Base-by-base conservation (phyloP, 2,888 invertebrate genomes). In the Rhynchonema sp. region DNA sequence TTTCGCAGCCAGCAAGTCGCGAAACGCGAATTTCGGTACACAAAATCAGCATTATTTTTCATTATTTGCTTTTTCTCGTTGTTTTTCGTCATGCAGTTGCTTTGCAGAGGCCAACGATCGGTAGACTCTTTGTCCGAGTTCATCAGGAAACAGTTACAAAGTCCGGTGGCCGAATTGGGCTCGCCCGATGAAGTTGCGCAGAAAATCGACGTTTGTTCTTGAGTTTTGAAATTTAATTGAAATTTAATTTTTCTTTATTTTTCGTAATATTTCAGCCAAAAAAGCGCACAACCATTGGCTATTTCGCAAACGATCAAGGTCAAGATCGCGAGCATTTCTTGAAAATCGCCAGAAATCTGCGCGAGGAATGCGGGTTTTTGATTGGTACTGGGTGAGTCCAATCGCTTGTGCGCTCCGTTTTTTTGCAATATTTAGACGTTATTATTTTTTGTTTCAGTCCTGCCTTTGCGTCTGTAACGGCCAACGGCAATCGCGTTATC, bases 311-410 rank as follows among this genome's bases (percentile, higher is more conserved):
- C 28, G 80, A 85, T 64, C 84, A 86, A 70, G 83, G 84, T 68
- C 82, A 83, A 0, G 86, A 87, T 70, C 91, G 87, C 74, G 80
- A 83, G 65, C 81, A 81, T 58, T 84, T 88, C 72, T 80, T 86
- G 57, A 81, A 83, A 69, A 85, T 86, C 3, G 88, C 94, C 0
- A 83, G 83, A 6, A 85, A 85, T 70, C 79, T 94, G 13, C 86
- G 94, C 72, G 90, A 98, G 71, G 96, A 98, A 71, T 99, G 98
- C 72, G 81, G 84, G 64, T 98, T 98, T 73, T 85, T 87, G 74
- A 86, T 83, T 69, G 90, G 89, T 1, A 85, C 90, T 76, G 94
- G 90, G 77, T 78, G 72, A 69, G 69, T 65, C 22, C 26, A 38
- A 13, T 6, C 38, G 17, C 38, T 13, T 17, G 38, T 17, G 17